A percentile compares a stretch with the other conserved stretches of the same genome.
phyloP scores from a whole-genome alignment of 2,113 vertebrate species.

The Donacobius atricapilla region DNA sequence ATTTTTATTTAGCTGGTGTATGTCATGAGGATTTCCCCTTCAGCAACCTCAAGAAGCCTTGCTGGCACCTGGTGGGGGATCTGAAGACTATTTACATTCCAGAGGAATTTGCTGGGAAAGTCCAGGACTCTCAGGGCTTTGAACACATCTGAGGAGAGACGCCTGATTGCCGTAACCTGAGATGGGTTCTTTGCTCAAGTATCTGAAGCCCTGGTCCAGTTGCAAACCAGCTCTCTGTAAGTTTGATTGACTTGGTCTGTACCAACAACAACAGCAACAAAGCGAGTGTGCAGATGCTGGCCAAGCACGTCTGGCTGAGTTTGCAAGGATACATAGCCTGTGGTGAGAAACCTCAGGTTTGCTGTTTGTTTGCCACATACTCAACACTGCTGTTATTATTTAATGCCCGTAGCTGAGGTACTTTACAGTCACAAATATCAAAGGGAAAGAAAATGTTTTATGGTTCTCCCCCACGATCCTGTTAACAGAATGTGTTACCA shows the following conservation, averaged over 20 bases:
- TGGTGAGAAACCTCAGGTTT: neutral
- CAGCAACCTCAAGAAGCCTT: conserved; percentile 44
- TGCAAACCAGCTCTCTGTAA: neutral
- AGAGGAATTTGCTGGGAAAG: conserved; percentile 74
- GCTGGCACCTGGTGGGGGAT: conserved; percentile 48
- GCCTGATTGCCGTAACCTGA: neutral
- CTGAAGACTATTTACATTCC: conserved; percentile 74
- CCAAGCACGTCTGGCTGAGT: neutral
- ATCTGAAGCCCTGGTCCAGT: neutral
- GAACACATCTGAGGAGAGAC: conserved; percentile 60
- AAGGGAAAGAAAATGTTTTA: conserved; percentile 3
- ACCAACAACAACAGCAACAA: neutral
- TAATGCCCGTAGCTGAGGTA: neutral
- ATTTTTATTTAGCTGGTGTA: neutral
- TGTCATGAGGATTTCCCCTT: conserved; percentile 47
- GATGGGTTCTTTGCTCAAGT: neutral
- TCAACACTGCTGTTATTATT: neutral
- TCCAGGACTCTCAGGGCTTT: conserved; percentile 68
- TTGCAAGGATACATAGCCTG: neutral
- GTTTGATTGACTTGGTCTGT: neutral
- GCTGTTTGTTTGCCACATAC: neutral
- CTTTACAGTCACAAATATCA: neutral
- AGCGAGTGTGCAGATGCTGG: neutral
- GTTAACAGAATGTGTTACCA: neutral
- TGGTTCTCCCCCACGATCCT: neutral